Evolutionary conservation across 2,797 vertebrate genomes (phyloP).

Genomic region (Acrossocheilus wenchowensis): DNA sequence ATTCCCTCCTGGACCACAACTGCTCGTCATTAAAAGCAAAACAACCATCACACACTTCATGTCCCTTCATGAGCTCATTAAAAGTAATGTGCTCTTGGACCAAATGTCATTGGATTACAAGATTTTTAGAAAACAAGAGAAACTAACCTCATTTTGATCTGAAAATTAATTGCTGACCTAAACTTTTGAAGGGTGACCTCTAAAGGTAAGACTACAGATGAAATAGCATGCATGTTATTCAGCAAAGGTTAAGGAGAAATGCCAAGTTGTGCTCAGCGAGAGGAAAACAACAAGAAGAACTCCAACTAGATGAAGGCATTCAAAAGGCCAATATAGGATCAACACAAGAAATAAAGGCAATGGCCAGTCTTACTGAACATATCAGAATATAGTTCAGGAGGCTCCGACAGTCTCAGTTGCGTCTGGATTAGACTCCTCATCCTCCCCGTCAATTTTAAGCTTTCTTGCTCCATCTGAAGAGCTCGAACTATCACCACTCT

Average conservation of each 20-base stretch:
- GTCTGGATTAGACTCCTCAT: constrained; percentile 64
- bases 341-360: constrained; percentile 26
- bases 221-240: constrained; percentile 59
- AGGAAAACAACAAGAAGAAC: constrained; percentile 63
- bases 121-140: background rate
- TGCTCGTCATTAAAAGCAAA: background rate
- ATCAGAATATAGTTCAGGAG: constrained; percentile 58
- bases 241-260: constrained; percentile 56
- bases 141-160: background rate
- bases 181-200: constrained; percentile 21
- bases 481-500: constrained; percentile 43
- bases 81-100: constrained; percentile 25
- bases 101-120: constrained; percentile 13
- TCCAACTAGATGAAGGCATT: constrained; percentile 70
- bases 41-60: constrained; percentile 5
- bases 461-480: constrained; percentile 35
- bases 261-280: constrained; percentile 63
- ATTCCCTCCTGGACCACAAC: background rate
- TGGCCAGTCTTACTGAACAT: constrained; percentile 70
- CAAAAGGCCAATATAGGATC: constrained; percentile 64
- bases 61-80: constrained; percentile 27
- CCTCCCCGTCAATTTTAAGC: constrained; percentile 41
- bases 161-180: constrained; percentile 17
- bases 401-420: constrained; percentile 57
- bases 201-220: constrained; percentile 45